Base-by-base conservation (phyloP, 2,888 invertebrate genomes). In the Podabrus alpinus region DNA sequence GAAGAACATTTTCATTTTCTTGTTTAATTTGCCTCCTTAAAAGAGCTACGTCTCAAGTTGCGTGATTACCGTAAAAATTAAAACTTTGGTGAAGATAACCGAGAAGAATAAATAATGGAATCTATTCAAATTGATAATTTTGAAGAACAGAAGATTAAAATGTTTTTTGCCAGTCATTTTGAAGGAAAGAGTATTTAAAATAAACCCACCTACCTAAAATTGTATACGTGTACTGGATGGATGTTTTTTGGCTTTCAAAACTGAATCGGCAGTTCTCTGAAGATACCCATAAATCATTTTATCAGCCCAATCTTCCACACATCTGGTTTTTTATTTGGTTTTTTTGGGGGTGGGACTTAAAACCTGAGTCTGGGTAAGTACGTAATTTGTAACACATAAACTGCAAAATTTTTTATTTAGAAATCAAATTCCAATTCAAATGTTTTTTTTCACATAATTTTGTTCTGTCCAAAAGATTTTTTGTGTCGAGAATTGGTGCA, bases 291-390 rank as follows among this genome's bases (percentile, higher is more conserved):
- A 74, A n/a, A 62, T 76, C 70, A 68, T 72, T 77, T 79, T 80
- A 82, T 85, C 86, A 87, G 87, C 87, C 87, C 87, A 87, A 87
- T 87, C 87, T 87, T 87, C 87, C 87, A 85, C 81, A 76, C 74
- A 75, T 76, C 73, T 80, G 79, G 78, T 82, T 80, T 78, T 81
- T 74, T 74, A 73, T 81, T 78, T 75, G 80, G 74, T 78, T 79
- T 80, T 45, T 45, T 82, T 81, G 19, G 80, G 81, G 81, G 81
- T 80, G 81, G 81, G 80, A 11, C 11, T 11, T 25, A 11, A 79
- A 68, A 67, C 71, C 70, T 74, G 68, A 69, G 13, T 17, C 66
- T 70, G 74, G 82, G 82, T 82, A 82, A 81, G 84, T 84, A 81
- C 74, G 73, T 79, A 79, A 70, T 67, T 75, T 73, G 15, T 25